Base-by-base conservation (phyloP, 2,888 invertebrate genomes). In the Argyra leucocephala region DNA sequence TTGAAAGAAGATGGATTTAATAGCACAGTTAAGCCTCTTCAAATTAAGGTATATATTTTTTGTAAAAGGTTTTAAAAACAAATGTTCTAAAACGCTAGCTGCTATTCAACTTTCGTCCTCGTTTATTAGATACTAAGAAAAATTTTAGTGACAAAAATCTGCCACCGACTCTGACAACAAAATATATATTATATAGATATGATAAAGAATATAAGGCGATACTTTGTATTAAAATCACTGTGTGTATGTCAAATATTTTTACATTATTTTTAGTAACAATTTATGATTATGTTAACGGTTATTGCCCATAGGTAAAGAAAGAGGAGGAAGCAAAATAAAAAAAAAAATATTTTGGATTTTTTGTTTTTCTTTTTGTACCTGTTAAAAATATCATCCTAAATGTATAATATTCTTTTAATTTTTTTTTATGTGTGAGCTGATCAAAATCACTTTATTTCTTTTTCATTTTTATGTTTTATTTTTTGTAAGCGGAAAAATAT, bases 201-300 rank as follows among this genome's bases (percentile, higher is more conserved):
- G n/a, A n/a, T 31, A 10, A 31, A 31, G 31, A 31, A 31, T 31
- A 31, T 31, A 31, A n/a, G n/a, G n/a, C n/a, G 26, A 26, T 26
- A 31, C 31, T 31, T 31, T 31, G 2, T 31, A 6, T 31, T 31
- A 18, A 48, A 48, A 18, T 48, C 18, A n/a, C 15, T 48, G 48
- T 48, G 48, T 48, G 15, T 37, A 48, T 48, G 48, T 48, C 48
- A 48, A 48, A 48, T 18, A 48, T 48, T 48, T 48, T n/a, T 10
- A 9, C 48, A 48, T 48, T 48, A 48, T 48, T 48, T 48, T 48
- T 48, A 48, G 48, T 48, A 48, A 48, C 12, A 64, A 64, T 64
- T 64, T 64, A 64, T 64, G 64, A 61, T 62, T 64, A 64, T 64
- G 64, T 64, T 64, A 64, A 64, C 64, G 48, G 64, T 64, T 64